These are phyloP conservation scores for Periophthalmus modestus DNA, from an alignment of 2,113 vertebrate genomes.

Conservation along the genomic window DNA sequence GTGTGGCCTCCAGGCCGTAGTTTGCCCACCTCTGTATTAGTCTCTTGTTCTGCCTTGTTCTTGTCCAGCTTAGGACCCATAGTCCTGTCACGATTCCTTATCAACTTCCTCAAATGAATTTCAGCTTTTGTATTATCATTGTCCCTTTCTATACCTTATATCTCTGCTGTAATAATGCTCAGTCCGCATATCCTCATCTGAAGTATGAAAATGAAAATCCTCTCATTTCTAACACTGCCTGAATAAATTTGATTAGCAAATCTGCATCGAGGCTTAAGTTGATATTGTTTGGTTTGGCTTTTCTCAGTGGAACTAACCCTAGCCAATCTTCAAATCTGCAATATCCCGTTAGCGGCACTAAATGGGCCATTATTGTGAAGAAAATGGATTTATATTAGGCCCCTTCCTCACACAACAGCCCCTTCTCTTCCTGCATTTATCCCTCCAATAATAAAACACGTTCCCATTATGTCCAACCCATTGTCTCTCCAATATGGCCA, in stretches of 20 bases:
- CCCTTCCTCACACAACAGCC: constrained; percentile 33
- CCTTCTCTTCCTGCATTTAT: constrained; percentile 45
- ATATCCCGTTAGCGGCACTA: constrained; percentile 30
- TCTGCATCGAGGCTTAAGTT: neutral
- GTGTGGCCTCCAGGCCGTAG: no score
- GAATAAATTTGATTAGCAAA: constrained; percentile 1
- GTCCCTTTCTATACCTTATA: neutral
- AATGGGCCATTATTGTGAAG: constrained; percentile 50
- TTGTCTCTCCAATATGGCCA: constrained; percentile 57
- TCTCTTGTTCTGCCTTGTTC: neutral
- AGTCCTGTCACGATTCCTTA: no score
- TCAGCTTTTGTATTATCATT: neutral
- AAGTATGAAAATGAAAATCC: neutral
- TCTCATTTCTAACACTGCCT: neutral
- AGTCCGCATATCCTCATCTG: neutral
- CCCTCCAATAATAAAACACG: constrained; percentile 50
- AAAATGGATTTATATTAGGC: constrained; percentile 51
- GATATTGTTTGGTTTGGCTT: constrained; percentile 1
- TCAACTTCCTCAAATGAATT: no score
- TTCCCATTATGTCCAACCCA: constrained; percentile 46
- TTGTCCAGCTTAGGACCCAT: neutral
- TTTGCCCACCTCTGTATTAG: no score
- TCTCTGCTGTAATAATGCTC: neutral
- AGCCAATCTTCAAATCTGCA: constrained; percentile 20
- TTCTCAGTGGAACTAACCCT: neutral